Evolutionary conservation across 2,797 vertebrate genomes (phyloP).

Genomic region (Champsocephalus esox): DNA sequence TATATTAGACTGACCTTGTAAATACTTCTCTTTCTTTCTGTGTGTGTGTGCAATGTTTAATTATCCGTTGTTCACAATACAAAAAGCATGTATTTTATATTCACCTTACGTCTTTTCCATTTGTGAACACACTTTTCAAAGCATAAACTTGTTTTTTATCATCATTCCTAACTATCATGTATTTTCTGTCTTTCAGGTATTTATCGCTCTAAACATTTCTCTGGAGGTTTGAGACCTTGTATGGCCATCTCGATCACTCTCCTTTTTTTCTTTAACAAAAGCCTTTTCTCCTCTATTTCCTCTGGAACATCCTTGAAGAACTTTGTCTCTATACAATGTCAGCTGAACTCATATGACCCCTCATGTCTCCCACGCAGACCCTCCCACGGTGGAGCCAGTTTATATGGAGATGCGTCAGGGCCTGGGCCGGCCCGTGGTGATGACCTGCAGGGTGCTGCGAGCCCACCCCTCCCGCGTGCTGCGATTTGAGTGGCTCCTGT

Average conservation of each 20-base stretch:
- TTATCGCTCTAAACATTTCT: slow-evolving; percentile 22
- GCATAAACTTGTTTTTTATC: slow-evolving; percentile 20
- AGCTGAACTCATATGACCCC: slow-evolving; percentile 22
- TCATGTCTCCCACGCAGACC: slow-evolving; percentile 83
- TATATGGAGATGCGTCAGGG: slow-evolving; percentile 95
- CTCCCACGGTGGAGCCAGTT: slow-evolving; percentile 92
- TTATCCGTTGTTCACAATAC: background rate
- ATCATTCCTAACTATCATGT: slow-evolving; percentile 11
- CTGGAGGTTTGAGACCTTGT: slow-evolving; percentile 29
- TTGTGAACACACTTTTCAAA: slow-evolving; percentile 12
- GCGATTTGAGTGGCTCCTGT: slow-evolving; percentile 95
- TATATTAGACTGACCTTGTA: background rate
- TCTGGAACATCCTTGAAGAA: slow-evolving; percentile 14
- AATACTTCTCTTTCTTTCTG: background rate
- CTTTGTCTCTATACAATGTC: slow-evolving; percentile 24
- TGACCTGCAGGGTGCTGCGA: slow-evolving; percentile 94
- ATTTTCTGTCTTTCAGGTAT: slow-evolving; percentile 26
- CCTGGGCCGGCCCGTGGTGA: slow-evolving; percentile 89
- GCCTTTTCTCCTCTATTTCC: slow-evolving; percentile 1
- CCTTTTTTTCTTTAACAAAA: slow-evolving; percentile 9
- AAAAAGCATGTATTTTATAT: slow-evolving; percentile 4
- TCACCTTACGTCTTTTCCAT: background rate
- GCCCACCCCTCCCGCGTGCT: slow-evolving; percentile 94
- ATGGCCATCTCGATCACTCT: slow-evolving; percentile 17
- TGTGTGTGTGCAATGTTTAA: slow-evolving; percentile 3